Evolutionary conservation across 2,113 vertebrate genomes (phyloP), one percentile per base, ranked within the genome.

Genomic region (Galemys pyrenaicus): DNA sequence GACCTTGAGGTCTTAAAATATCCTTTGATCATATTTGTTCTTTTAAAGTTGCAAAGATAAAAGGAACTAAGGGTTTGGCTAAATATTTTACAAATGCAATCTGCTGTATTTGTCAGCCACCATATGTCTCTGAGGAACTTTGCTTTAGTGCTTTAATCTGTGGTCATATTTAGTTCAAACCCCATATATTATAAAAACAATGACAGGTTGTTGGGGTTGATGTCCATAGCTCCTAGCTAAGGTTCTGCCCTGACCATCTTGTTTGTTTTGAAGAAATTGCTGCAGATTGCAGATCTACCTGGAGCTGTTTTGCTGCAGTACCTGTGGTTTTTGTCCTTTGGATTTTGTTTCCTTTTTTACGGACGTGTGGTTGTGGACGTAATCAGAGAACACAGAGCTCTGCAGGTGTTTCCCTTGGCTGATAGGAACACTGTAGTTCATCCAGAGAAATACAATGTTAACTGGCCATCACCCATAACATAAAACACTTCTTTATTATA

Each of bases 361-460:
- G 93, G 94, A 89, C 96, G 82, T 6, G 64, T 28, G 80, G 46
- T 85, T 94, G 49, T 81, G 93, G 94, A 44, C 80, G 54, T 87
- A 71, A 86, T 80, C 51, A 12, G 89, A 93, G 95, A 96, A 96
- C 60, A 51, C 0, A 3, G 87, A 35, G 77, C 86, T 10, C 3
- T 91, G 95, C 98, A 98, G 98, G 97, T 98, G 98, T 97, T 98
- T 98, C 97, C 97, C 95, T 96, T 96, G 97, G 94, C 96, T 97
- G 56, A 0, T 87, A 95, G 94, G 96, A 96, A 95, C 49, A 80
- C 0, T 60, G 6, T 58, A 35, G 75, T 92, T 96, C 46, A 71
- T 94, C 96, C 82, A 93, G 95, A 97, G 89, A 96, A 97, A 94
- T 70, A 70, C 84, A 88, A 87, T 95, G 35, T 81, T 94, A 87